These are phyloP conservation scores for Epizoanthus fatuus DNA, from an alignment of 92 coral and sea anemone species.

Conservation along the genomic window DNA sequence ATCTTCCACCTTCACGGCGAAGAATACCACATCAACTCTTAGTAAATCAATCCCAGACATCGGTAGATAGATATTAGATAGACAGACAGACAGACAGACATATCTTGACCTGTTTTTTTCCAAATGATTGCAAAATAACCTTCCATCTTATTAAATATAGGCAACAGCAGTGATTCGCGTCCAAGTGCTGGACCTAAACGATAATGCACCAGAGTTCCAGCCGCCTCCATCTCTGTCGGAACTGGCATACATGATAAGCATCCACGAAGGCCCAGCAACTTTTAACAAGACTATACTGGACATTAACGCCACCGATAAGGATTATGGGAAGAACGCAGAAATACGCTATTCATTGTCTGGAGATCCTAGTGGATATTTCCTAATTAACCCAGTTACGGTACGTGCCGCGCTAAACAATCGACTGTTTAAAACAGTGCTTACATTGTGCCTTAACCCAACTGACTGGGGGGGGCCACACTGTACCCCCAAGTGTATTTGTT, in stretches of 20 bases:
- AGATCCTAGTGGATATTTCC: conserved; percentile 72
- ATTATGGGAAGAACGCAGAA: conserved; percentile 75
- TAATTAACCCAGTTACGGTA: conserved; percentile 71
- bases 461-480: too few species aligned
- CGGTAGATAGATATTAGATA: too few species aligned
- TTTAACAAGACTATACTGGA: conserved; percentile 57
- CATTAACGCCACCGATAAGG: conserved; percentile 93
- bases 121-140: not conserved
- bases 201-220: conserved; percentile 79
- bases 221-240: conserved; percentile 71
- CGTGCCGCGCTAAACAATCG: not conserved
- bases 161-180: conserved; percentile 70
- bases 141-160: conserved; percentile 21
- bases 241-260: conserved; percentile 48
- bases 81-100: not conserved
- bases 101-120: not conserved
- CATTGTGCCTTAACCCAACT: too few species aligned
- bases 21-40: too few species aligned
- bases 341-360: conserved; percentile 80
- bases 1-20: too few species aligned
- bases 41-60: too few species aligned
- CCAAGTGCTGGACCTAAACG: conserved; percentile 79
- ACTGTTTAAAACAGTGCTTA: too few species aligned
- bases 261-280: conserved; percentile 76
- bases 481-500: too few species aligned